These are phyloP conservation scores for Brenthis ino DNA, from an alignment of 2,888 invertebrate genomes.

Conservation along the genomic window DNA sequence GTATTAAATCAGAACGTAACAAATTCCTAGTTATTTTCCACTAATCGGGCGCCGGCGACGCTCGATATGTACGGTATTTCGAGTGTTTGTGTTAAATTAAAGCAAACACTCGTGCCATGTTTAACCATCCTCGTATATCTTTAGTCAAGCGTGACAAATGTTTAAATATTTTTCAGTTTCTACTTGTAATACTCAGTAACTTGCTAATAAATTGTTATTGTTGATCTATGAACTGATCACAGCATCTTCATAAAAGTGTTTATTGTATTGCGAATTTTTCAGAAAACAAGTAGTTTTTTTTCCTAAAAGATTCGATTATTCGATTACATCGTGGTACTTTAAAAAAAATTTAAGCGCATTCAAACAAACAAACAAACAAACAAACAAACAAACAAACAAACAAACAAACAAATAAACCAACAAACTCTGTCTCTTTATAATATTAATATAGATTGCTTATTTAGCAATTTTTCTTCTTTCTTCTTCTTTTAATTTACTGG, in stretches of 20 bases:
- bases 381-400: too few relatives aligned
- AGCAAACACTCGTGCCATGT: conserved; percentile 27
- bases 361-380: too few relatives aligned
- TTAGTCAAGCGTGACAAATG: conserved; percentile 20
- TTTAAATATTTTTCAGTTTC: conserved; percentile 21
- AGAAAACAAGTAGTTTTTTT: too few relatives aligned
- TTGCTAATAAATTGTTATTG: not conserved
- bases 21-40: conserved; percentile 27
- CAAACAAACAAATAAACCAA: too few relatives aligned
- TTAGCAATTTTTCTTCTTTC: too few relatives aligned
- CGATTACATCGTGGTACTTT: too few relatives aligned
- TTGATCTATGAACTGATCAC: not conserved
- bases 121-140: conserved; percentile 22
- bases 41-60: conserved; percentile 10
- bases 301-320: too few relatives aligned
- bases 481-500: not conserved
- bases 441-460: too few relatives aligned
- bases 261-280: too few relatives aligned
- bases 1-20: not conserved
- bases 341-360: too few relatives aligned
- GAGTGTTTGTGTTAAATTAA: conserved; percentile 28
- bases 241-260: not conserved
- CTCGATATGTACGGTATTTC: conserved; percentile 17
- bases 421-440: too few relatives aligned
- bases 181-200: not conserved